Base-by-base conservation (phyloP, 1,140 invertebrate species). In the Macrostomum lignano region DNA sequence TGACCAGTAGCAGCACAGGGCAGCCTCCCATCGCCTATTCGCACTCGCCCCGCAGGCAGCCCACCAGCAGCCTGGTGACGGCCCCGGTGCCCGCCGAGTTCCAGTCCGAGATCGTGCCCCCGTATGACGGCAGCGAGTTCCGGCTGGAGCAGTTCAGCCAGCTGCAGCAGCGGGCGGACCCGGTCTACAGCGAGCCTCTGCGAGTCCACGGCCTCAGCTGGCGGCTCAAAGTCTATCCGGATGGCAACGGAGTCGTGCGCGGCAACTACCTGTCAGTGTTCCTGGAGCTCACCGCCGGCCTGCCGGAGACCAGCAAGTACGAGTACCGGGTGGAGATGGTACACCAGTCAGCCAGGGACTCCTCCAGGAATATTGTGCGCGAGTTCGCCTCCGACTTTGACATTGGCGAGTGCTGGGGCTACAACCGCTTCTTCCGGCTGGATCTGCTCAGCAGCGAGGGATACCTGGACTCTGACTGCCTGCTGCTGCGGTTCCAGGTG, bases 401-500 rank as follows among this genome's bases (percentile, higher is more conserved):
- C 61, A 75, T 84, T 38, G 77, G 77, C n/a, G 79, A 88, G 63
- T 88, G 78, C 49, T 86, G 78, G 79, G 79, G 79, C 6, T 88
- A 86, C 50, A 88, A 84, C 51, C 61, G 78, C 38, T 88, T 88
- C 56, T 88, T 82, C 52, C 60, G 77, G 33, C 63, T 88, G 29
- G 78, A 84, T 61, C 60, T 81, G 23, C 62, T 88, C 9, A 75
- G 73, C 13, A 74, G 69, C 43, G 78, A 86, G 62, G 78, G 79
- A 0, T 88, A 28, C 19, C 26, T 28, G 7, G 26, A 28, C 5
- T 15, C 26, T 28, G 26, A 28, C 9, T 15, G 14, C 19, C 9
- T 28, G 3, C 15, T 28, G 5, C 19, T 28, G 26, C 15, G 26
- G 19, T 28, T 28, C 9, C 26, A 28, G 26, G 26, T 28, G 9